These are phyloP conservation scores for Anorthoa munda DNA, from an alignment of 2,888 invertebrate genomes.

Conservation along the genomic window DNA sequence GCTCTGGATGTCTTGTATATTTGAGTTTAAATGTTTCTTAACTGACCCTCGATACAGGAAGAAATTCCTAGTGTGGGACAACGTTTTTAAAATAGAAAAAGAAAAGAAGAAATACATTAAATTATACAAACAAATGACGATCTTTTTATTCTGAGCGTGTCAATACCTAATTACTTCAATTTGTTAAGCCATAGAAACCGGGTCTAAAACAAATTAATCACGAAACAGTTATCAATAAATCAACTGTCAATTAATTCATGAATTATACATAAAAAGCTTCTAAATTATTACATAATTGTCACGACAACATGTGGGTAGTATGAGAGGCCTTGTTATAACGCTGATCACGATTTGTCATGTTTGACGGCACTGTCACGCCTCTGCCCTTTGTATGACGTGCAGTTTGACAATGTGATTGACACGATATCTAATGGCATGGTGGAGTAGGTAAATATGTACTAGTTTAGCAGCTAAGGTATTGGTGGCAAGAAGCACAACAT, in stretches of 20 bases:
- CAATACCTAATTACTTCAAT: not conserved
- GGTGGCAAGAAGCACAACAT: not conserved
- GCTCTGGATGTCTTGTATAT: too few species aligned
- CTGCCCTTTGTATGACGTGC: slow-evolving; percentile 55
- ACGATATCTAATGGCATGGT: slow-evolving; percentile 46
- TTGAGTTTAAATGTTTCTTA: too few species aligned
- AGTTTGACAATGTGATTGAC: slow-evolving; percentile 63
- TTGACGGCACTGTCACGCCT: slow-evolving; percentile 62
- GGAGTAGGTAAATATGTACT: slow-evolving; percentile 23
- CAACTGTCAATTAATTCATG: slow-evolving; percentile 45
- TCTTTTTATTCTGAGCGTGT: not conserved
- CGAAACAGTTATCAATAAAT: slow-evolving; percentile 12
- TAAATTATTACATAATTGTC: slow-evolving; percentile 51
- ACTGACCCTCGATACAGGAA: too few species aligned
- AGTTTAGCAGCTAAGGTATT: not conserved
- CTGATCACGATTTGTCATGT: slow-evolving; percentile 67
- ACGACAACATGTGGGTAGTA: slow-evolving; percentile 57
- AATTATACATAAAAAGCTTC: slow-evolving; percentile 41
- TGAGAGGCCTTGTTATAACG: slow-evolving; percentile 57
- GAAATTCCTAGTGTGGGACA: too few species aligned
- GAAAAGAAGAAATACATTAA: too few species aligned
- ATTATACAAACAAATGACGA: not conserved
- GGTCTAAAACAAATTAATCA: slow-evolving; percentile 15
- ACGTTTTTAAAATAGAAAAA: too few species aligned
- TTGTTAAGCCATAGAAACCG: not conserved